A percentile compares a stretch with the other conserved stretches of the same genome.
These are phyloP conservation scores for Campylomormyrus tamandua DNA, from an alignment of 2,113 vertebrate genomes.

Conservation along the genomic window DNA sequence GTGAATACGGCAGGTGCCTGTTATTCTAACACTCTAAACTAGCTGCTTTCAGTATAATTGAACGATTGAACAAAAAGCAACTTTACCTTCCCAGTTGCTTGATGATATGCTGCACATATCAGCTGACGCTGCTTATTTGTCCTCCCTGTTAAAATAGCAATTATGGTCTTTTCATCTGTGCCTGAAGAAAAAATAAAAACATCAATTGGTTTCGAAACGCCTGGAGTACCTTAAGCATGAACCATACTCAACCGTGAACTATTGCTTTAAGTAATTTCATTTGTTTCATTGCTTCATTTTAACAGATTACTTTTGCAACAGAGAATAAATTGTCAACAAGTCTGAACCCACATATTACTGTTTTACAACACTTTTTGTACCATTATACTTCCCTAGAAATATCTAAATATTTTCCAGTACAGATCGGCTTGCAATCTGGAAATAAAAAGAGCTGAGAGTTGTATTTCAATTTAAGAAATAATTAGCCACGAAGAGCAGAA, in stretches of 20 bases:
- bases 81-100: conserved; percentile 63
- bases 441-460: neutral
- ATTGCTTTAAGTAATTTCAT: neutral
- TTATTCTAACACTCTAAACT: neutral
- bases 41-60: neutral
- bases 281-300: neutral
- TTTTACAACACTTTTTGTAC: neutral
- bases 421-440: neutral
- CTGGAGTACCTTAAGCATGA: neutral
- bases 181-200: conserved; percentile 51
- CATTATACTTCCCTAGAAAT: neutral
- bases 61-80: neutral
- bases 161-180: conserved; percentile 67
- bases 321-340: neutral
- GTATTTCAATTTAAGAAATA: neutral
- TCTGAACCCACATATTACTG: neutral
- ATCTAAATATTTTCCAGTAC: neutral
- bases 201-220: neutral
- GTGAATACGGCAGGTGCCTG: neutral
- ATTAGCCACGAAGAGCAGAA: neutral
- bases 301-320: neutral
- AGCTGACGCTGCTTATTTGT: conserved; percentile 70
- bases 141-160: conserved; percentile 70
- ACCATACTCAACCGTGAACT: neutral
- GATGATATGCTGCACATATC: conserved; percentile 64